Evolutionary conservation across 2,113 vertebrate genomes (phyloP), one percentile per base, ranked within the genome.

Genomic region (Genyomyrus donnyi): DNA sequence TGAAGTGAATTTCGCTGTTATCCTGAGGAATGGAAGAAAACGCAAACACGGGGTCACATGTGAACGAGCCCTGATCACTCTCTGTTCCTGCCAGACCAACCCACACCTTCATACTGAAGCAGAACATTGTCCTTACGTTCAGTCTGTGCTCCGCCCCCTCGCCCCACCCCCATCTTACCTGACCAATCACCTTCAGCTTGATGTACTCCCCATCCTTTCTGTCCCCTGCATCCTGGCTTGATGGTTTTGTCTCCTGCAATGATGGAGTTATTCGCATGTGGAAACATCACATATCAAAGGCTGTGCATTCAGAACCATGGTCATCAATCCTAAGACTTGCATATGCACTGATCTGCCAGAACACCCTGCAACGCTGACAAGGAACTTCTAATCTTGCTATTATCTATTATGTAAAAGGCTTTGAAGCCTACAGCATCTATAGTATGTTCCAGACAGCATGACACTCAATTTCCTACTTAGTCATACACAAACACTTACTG

Each of bases 1-100:
- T 99, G 94, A 99, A 99, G 95, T 99, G 98, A 94, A 99, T 99
- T 97, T 99, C 98, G 93, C 98, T 99, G 97, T 98, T 99, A 95
- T 99, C 98, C 98, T 99, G 95, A 91, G 90, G 94, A 94, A 11
- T 21, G 1, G 50, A 31, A 83, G 48, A 56, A 52, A 15, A 11
- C 0, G 15, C 24, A 5, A 24, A 27, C 27, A 6, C 85, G 2
- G 85, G 1, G 24, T 52, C 0, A 6, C 46, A 62, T n/a, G 9
- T n/a, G 15, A 21, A 24, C 31, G 3, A 39, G n/a, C 27, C 5
- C 17, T 13, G 5, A 77, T 39, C 31, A 39, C 70, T 5, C 70
- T 77, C 31, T 39, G 31, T 7, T 27, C 35, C 58, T 31, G 7
- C 45, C 62, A 49, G 62, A 13, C 17, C n/a, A 31, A 35, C 58